phyloP scores from a whole-genome alignment of 30 jellyfish, hydroid and myxozoan species.

The Hydractinia echinata region DNA sequence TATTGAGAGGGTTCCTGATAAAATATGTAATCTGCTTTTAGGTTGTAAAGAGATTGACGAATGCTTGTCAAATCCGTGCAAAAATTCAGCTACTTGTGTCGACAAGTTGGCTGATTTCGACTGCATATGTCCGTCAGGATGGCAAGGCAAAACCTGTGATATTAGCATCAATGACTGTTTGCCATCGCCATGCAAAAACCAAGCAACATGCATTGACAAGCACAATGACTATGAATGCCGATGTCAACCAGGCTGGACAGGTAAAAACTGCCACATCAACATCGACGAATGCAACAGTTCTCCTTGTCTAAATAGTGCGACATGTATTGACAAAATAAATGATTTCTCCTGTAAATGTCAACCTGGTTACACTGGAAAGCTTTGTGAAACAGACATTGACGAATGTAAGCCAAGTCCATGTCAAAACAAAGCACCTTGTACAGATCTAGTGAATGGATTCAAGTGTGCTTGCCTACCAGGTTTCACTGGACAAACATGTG shows the following conservation, averaged over 20 bases:
- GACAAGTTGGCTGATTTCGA: not conserved
- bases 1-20: too few relatives aligned
- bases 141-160: conserved; percentile 26
- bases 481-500: not conserved
- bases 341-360: not conserved
- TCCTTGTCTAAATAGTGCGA: not conserved
- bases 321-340: not conserved
- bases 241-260: conserved; percentile 16
- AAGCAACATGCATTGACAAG: conserved; percentile 6
- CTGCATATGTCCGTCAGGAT: conserved; percentile 30
- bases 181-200: not conserved
- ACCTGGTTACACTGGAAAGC: conserved; percentile 9
- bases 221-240: not conserved
- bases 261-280: not conserved
- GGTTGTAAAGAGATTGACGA: not conserved
- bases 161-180: not conserved
- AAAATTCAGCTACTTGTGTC: not conserved
- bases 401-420: not conserved
- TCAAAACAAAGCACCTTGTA: not conserved
- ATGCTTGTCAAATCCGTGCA: not conserved
- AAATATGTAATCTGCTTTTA: too few relatives aligned
- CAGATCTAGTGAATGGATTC: conserved; percentile 7
- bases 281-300: not conserved
- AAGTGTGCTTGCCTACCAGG: conserved; percentile 6
- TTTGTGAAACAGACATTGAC: not conserved